Base-by-base conservation (phyloP, 2,113 vertebrate genomes). In the Meleagris gallopavo region DNA sequence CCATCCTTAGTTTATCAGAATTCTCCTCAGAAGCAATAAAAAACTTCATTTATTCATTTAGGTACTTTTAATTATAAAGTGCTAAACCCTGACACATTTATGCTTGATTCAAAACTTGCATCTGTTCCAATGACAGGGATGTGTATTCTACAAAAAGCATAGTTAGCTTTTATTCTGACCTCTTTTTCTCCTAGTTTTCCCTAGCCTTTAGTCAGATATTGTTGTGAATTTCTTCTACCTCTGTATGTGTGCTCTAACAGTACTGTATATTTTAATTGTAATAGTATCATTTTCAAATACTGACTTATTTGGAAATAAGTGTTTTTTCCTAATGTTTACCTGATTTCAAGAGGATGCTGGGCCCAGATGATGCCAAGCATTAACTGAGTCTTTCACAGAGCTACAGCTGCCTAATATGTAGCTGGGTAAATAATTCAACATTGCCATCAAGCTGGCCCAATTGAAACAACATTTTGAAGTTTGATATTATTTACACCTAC, bases 211-310 rank as follows among this genome's bases (percentile, higher is more conserved):
- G 36, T 77, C n/a, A 86, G 20, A 64, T 12, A 40, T 2, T 65
- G 40, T 52, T 36, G 15, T 75, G 18, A 34, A 52, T 38, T 76
- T 83, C 18, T 43, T 54, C 58, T 64, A 16, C 62, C 18, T 61
- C 65, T 29, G 20, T 8, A 34, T 1, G 3, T 27, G n/a, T 46
- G 17, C 10, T 54, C 21, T n/a, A 80, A 45, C 32, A 86, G 14
- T 34, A 40, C 17, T 83, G 22, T 19, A 24, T 5, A 52, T 9
- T 54, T 32, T 30, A 76, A 54, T 1, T 27, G 40, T 36, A 74
- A 75, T 0, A 77, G 24, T 9, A 54, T 16, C 0, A 0, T 34
- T 88, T 88, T 77, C 30, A 90, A 84, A 77, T 41, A 18, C 13
- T 77, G 30, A 48, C 48, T 50, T 24, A 50, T 24, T 50, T 50